phyloP scores from a whole-genome alignment of 2,797 vertebrate species.

The Phalloptychus januarius region DNA sequence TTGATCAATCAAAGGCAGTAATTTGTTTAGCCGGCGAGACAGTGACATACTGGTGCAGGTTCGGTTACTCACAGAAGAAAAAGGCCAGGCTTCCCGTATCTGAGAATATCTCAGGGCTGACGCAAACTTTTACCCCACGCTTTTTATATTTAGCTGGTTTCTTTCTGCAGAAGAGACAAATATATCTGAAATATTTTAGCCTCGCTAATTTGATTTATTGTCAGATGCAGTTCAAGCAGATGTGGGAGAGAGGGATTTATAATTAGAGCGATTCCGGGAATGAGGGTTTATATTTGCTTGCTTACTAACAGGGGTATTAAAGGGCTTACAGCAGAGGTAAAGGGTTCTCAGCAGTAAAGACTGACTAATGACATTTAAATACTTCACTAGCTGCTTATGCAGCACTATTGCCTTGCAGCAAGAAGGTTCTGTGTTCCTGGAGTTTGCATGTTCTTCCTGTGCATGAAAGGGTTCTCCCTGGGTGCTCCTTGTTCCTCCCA shows the following conservation, averaged over 20 bases:
- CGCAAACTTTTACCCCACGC: slow-evolving; percentile 57
- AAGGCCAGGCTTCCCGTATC: slow-evolving; percentile 73
- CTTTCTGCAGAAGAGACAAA: slow-evolving; percentile 60
- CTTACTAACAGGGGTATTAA: slow-evolving; percentile 27
- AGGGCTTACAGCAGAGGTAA: not conserved
- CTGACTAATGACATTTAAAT: not conserved
- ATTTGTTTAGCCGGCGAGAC: slow-evolving; percentile 78
- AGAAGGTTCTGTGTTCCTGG: not conserved
- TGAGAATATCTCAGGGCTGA: slow-evolving; percentile 70
- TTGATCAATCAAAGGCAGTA: slow-evolving; percentile 78
- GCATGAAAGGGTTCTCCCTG: not conserved
- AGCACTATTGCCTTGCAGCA: not conserved
- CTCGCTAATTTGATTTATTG: slow-evolving; percentile 66
- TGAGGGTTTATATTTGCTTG: slow-evolving; percentile 63
- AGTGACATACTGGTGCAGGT: slow-evolving; percentile 72
- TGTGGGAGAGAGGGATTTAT: slow-evolving; percentile 60
- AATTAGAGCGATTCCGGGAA: slow-evolving; percentile 59
- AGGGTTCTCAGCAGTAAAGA: not conserved
- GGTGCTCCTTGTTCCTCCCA: not conserved
- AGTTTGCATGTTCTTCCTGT: not conserved
- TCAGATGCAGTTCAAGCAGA: slow-evolving; percentile 46
- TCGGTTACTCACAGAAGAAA: slow-evolving; percentile 67
- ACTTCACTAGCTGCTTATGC: not conserved
- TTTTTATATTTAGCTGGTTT: slow-evolving; percentile 66
- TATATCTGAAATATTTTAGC: slow-evolving; percentile 53